Evolutionary conservation across 2,113 vertebrate genomes (phyloP).

Genomic region (Xiphophorus maculatus): DNA sequence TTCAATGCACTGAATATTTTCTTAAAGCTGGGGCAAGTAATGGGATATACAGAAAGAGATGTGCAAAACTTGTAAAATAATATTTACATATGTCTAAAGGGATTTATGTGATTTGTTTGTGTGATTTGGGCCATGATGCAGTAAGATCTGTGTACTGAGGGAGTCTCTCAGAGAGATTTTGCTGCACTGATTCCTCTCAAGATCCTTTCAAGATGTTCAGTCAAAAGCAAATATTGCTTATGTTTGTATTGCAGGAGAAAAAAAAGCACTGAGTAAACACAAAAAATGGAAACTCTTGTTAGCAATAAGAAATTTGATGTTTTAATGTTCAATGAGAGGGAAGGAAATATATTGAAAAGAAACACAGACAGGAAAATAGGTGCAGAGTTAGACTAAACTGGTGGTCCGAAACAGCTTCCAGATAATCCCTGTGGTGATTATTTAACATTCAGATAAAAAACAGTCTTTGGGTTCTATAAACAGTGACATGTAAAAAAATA

Average conservation of each 20-base stretch:
- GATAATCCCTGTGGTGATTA: not conserved
- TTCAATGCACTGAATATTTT: too few relatives aligned
- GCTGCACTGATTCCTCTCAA: constrained; percentile 9
- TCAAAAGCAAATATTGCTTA: constrained; percentile 33
- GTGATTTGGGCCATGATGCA: constrained; percentile 20
- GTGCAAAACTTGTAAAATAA: constrained; percentile 41
- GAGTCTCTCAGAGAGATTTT: too few relatives aligned
- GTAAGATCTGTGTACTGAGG: constrained; percentile 38
- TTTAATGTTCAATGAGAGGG: not conserved
- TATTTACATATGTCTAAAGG: constrained; percentile 33
- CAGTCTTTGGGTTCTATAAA: too few relatives aligned
- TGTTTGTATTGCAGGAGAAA: constrained; percentile 31
- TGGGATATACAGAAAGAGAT: constrained; percentile 11
- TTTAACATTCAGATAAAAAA: too few relatives aligned
- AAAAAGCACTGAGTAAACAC: not conserved
- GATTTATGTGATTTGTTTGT: constrained; percentile 39
- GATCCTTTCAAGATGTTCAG: constrained; percentile 35
- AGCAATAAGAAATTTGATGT: constrained; percentile 16
- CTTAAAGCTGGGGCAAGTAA: too few relatives aligned
- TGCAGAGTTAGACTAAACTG: not conserved
- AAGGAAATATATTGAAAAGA: not conserved
- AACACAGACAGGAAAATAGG: too few relatives aligned
- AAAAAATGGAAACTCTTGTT: not conserved
- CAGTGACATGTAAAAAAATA: too few relatives aligned
- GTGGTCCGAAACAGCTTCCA: not conserved